These are phyloP conservation scores for Rhagonycha fulva DNA, from an alignment of 2,888 invertebrate genomes.

Conservation along the genomic window DNA sequence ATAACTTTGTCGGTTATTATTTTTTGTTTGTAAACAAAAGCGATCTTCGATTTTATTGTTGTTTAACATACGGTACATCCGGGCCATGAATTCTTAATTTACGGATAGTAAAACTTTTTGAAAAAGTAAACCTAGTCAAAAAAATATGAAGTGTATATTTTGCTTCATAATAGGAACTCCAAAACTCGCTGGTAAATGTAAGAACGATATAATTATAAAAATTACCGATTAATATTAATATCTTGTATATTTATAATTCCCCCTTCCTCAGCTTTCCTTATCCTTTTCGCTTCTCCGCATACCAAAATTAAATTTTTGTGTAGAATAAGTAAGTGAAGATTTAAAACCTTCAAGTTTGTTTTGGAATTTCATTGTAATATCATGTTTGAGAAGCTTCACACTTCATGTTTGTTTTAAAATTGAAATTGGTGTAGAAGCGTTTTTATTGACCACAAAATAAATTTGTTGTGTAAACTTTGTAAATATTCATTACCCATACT, in stretches of 20 bases:
- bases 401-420: neutral
- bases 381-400: neutral
- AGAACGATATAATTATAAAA: conserved; percentile 60
- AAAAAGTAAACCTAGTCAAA: conserved; percentile 55
- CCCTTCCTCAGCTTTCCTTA: neutral
- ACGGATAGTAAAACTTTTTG: conserved; percentile 52
- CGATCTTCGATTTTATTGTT: conserved; percentile 32
- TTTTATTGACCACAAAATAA: neutral
- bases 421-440: neutral
- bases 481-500: conserved; percentile 38
- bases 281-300: conserved; percentile 37
- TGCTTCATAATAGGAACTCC: conserved; percentile 70
- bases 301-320: conserved; percentile 33
- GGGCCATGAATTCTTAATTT: conserved; percentile 45
- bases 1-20: conserved; percentile 51
- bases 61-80: conserved; percentile 40
- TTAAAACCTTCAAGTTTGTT: neutral
- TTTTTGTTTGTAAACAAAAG: conserved; percentile 28
- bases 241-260: conserved; percentile 45
- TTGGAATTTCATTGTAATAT: neutral
- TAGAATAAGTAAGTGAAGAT: conserved; percentile 3
- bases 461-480: conserved; percentile 37
- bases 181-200: conserved; percentile 78
- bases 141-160: conserved; percentile 41
- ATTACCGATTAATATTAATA: conserved; percentile 37